Percentiles rank a stretch among this genome's conserved stretches.
Conservation (phyloP, 2,888 invertebrate species). For the Acronicta aceris region DNA sequence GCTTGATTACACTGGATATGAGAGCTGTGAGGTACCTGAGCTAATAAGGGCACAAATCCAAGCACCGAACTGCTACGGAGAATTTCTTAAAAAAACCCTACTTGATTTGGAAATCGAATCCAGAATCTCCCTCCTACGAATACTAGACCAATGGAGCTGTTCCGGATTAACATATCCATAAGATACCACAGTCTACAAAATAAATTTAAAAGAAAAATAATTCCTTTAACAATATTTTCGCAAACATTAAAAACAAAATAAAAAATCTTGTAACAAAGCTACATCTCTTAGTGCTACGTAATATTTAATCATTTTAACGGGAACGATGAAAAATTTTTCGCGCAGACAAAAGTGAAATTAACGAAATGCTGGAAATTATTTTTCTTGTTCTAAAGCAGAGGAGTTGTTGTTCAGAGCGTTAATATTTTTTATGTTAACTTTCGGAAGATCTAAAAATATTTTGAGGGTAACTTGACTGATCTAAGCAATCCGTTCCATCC, state of each 20-base stretch:
- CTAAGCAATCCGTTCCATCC: not conserved
- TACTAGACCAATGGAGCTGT: no score
- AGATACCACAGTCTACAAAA: no score
- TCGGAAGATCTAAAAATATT: slow-evolving; percentile 2
- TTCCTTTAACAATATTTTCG: no score
- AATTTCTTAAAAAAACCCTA: no score
- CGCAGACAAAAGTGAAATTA: slow-evolving; percentile 55
- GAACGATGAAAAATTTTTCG: slow-evolving; percentile 19
- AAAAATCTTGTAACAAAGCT: slow-evolving; percentile 13
- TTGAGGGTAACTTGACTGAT: slow-evolving; percentile 16
- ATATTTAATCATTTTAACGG: slow-evolving; percentile 34
- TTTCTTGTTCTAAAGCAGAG: slow-evolving; percentile 25
- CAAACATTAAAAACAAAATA: not conserved
- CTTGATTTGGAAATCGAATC: no score
- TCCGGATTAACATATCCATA: no score
- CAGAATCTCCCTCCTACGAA: no score
- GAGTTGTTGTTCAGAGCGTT: slow-evolving; percentile 24
- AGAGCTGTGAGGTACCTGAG: no score
- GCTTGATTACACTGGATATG: not conserved
- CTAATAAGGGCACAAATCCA: no score
- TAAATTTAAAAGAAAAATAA: no score
- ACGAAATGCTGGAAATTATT: slow-evolving; percentile 31
- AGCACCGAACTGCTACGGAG: no score
- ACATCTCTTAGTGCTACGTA: slow-evolving; percentile 18
- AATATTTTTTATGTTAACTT: slow-evolving; percentile 28